phyloP scores from a whole-genome alignment of 2,113 vertebrate species.

The Gambusia affinis region DNA sequence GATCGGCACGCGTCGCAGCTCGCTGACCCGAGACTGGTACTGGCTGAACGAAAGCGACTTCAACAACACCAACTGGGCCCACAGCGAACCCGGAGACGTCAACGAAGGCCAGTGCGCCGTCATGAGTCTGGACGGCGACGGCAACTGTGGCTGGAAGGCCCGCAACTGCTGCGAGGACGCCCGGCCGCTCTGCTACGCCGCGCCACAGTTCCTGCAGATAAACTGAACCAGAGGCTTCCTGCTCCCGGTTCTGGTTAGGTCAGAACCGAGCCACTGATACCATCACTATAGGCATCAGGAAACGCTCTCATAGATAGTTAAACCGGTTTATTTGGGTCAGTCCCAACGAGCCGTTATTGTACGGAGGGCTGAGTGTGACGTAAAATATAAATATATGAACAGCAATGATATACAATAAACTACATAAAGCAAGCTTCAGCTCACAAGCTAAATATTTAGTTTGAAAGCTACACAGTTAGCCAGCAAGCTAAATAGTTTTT shows the following conservation, averaged over 20 bases:
- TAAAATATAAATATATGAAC: too few species aligned
- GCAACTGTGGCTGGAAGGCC: conserved; percentile 46
- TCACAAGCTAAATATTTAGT: too few species aligned
- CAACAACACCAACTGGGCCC: conserved; percentile 47
- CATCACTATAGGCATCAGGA: background rate
- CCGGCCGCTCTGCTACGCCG: conserved; percentile 57
- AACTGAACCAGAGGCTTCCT: background rate
- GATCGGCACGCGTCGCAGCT: conserved; percentile 72
- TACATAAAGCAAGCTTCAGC: too few species aligned
- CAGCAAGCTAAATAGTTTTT: too few species aligned
- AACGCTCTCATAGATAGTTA: too few species aligned
- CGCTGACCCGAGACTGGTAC: conserved; percentile 65
- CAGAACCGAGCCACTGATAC: background rate
- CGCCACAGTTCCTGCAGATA: background rate
- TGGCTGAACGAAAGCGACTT: conserved; percentile 37
- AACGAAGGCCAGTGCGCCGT: conserved; percentile 54
- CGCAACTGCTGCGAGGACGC: conserved; percentile 57
- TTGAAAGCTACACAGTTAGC: too few species aligned
- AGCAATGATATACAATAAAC: too few species aligned
- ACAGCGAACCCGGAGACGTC: conserved; percentile 19
- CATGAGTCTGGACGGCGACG: conserved; percentile 2
- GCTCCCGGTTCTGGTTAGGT: background rate
- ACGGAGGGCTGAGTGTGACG: too few species aligned
- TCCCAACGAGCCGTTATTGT: too few species aligned
- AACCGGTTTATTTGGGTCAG: too few species aligned